These are phyloP conservation scores for Drosophila trichaetosa DNA, from an alignment of 2,888 invertebrate species.

Conservation along the genomic window DNA sequence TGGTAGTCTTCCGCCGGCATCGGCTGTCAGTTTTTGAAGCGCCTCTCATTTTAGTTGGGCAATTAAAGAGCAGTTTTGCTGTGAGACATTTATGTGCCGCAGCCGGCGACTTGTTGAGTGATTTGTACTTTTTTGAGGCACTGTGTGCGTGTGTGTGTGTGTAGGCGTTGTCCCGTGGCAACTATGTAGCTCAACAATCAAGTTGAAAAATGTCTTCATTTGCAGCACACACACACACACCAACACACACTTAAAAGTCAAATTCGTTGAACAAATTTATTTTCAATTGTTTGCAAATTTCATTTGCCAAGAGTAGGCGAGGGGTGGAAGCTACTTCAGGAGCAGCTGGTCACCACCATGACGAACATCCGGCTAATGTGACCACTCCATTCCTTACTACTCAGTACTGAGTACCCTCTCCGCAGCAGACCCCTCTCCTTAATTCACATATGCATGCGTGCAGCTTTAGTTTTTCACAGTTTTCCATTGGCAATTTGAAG, in stretches of 20 bases:
- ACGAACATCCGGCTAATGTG: conserved; percentile 76
- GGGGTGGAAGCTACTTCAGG: conserved; percentile 7
- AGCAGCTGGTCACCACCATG: conserved; percentile 63
- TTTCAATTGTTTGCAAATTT: conserved; percentile 77
- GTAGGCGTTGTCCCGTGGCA: conserved; percentile 55
- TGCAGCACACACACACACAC: conserved; percentile 8
- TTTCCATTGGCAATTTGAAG: conserved; percentile 50
- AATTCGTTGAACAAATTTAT: conserved; percentile 68
- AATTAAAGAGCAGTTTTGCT: conserved; percentile 77
- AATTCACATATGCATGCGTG: conserved; percentile 34
- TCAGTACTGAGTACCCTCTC: conserved; percentile 1
- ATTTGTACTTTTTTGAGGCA: conserved; percentile 56
- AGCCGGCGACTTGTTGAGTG: conserved; percentile 67
- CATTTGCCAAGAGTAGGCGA: conserved; percentile 34
- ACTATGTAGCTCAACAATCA: conserved; percentile 59
- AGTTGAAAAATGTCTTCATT: conserved; percentile 61
- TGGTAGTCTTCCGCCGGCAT: conserved; percentile 51
- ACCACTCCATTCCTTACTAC: conserved; percentile 27
- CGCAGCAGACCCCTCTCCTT: conserved; percentile 1
- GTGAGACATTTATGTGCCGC: conserved; percentile 70
- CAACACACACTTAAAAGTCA: conserved; percentile 45
- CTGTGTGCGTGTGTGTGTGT: conserved; percentile 17
- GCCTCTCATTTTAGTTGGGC: conserved; percentile 59
- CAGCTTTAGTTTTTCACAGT: conserved; percentile 36
- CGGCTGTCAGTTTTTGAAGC: conserved; percentile 55